phyloP scores from a whole-genome alignment of 2,888 invertebrate genomes.

The Eupithecia vulgata region DNA sequence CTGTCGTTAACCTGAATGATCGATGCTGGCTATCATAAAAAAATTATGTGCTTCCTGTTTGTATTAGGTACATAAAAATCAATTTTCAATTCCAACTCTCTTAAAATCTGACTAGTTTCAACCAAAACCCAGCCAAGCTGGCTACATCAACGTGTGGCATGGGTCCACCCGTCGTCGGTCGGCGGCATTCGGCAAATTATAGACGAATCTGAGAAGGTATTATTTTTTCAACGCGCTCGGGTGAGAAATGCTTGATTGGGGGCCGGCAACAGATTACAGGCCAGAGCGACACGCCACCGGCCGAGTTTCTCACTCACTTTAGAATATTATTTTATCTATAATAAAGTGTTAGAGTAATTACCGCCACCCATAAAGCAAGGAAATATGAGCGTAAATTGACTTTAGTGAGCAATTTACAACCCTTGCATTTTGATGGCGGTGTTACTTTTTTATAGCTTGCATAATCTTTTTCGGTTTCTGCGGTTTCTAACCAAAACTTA shows the following conservation, averaged over 20 bases:
- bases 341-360: constrained; percentile 80
- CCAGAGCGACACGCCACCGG: constrained; percentile 76
- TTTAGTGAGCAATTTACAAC: constrained; percentile 42
- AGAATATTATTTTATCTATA: constrained; percentile 78
- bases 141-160: constrained; percentile 23
- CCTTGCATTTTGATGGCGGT: constrained; percentile 36
- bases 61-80: not conserved
- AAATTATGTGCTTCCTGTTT: not conserved
- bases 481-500: constrained; percentile 13
- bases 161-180: constrained; percentile 22
- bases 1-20: not conserved
- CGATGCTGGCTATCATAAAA: not conserved
- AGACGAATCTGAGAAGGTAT: constrained; percentile 80
- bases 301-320: constrained; percentile 72
- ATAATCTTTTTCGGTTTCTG: constrained; percentile 20
- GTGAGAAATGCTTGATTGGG: constrained; percentile 83
- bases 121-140: constrained; percentile 15
- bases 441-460: constrained; percentile 36
- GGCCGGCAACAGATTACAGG: constrained; percentile 81
- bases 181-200: constrained; percentile 78
- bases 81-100: not conserved
- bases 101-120: constrained; percentile 1
- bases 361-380: constrained; percentile 68
- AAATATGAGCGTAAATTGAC: constrained; percentile 38
- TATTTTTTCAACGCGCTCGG: constrained; percentile 83